Base-by-base conservation (phyloP, 2,113 vertebrate genomes). In the Gymnogyps californianus region DNA sequence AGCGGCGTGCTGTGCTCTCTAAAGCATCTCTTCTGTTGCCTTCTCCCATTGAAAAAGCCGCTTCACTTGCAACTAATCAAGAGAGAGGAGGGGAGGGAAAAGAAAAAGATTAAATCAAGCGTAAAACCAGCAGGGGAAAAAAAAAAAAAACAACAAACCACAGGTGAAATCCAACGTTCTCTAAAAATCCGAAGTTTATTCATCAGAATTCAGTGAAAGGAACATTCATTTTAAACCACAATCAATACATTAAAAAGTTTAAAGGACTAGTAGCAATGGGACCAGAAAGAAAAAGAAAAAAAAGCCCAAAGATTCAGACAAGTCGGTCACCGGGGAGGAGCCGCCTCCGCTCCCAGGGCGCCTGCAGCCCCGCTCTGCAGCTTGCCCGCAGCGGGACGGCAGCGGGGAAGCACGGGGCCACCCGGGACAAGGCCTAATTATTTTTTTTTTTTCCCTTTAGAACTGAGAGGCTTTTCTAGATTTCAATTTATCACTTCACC, bases 171-270 rank as follows among this genome's bases (percentile, higher is more conserved):
- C 28, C n/a, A 26, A 42, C 1, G 18, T 87, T 95, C 83, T 95
- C 95, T 96, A 96, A 93, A 97, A 97, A 93, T 75, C 88, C 75
- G 79, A 85, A 92, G 87, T 97, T 97, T 98, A 97, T 96, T 97
- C 90, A 87, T 95, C 69, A 97, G 91, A 87, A 59, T 91, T 96
- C 87, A 85, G 95, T 96, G 93, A 96, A 96, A 95, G 93, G 86
- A 89, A 96, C 96, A 97, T 98, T 97, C 96, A 96, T 78, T 91
- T 91, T 54, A 92, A 95, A 97, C 94, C 95, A 96, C 96, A 95
- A 96, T 91, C 95, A 95, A 93, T 64, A 96, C 91, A 90, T 96
- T 75, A 87, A 88, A 83, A 96, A 91, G 80, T 84, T 74, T 29
- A 31, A 81, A 87, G 91, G 94, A 93, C 93, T 57, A 81, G 82